Percentiles rank a stretch among this genome's conserved stretches.
These are phyloP conservation scores for Acronicta aceris DNA, from an alignment of 2,888 invertebrate genomes.

Conservation along the genomic window DNA sequence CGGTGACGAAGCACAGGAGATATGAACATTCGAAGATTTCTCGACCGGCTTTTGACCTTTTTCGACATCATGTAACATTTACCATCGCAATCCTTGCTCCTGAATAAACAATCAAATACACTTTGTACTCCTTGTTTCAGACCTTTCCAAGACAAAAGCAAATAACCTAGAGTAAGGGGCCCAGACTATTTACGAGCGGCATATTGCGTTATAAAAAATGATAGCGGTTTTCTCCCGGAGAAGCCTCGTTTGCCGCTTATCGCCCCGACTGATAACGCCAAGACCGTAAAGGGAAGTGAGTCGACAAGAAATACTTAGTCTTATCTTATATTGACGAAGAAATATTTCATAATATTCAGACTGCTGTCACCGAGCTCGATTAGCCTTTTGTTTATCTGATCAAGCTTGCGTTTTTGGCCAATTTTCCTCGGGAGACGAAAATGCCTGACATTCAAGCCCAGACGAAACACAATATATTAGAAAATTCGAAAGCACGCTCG, in stretches of 20 bases:
- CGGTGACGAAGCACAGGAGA: background rate
- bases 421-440: constrained; percentile 43
- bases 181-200: constrained; percentile 74
- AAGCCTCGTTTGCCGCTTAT: constrained; percentile 78
- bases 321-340: constrained; percentile 76
- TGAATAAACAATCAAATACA: constrained; percentile 63
- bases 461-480: constrained; percentile 30
- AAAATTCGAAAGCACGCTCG: constrained; percentile 27
- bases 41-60: background rate
- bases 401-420: constrained; percentile 48
- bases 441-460: constrained; percentile 20
- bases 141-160: constrained; percentile 67
- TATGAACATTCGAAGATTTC: background rate
- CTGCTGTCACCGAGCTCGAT: constrained; percentile 57
- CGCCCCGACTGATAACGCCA: constrained; percentile 73
- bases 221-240: constrained; percentile 75
- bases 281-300: constrained; percentile 73
- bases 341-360: constrained; percentile 68
- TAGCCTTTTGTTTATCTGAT: constrained; percentile 64
- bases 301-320: constrained; percentile 73
- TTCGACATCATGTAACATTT: constrained; percentile 29
- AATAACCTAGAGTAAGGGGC: constrained; percentile 67
- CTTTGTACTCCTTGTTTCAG: constrained; percentile 55
- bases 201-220: constrained; percentile 82
- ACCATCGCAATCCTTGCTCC: constrained; percentile 20